Evolutionary conservation across 1,140 invertebrate species (phyloP).

Genomic region (Musca vetustissima): DNA sequence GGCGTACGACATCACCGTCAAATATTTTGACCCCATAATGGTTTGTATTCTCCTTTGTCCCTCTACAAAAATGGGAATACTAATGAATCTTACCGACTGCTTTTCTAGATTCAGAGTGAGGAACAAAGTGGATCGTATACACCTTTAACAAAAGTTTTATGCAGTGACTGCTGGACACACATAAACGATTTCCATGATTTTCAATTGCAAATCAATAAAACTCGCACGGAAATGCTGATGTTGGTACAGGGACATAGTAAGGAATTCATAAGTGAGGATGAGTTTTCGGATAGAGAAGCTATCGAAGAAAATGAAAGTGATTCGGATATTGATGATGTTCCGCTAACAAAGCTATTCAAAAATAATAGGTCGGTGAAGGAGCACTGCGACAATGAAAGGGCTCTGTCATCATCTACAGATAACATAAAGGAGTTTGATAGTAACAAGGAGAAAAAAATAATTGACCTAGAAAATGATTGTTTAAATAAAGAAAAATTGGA

Average conservation of each 20-base stretch:
- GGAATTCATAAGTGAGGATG: neutral
- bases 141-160: neutral
- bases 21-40: conserved; percentile 14
- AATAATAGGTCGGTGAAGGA: neutral
- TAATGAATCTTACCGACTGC: neutral
- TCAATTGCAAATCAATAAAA: neutral
- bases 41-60: neutral
- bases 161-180: conserved; percentile 11
- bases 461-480: neutral
- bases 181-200: conserved; percentile 24
- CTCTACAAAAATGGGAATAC: neutral
- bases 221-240: neutral
- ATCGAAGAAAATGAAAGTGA: no score
- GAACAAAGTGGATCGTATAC: neutral
- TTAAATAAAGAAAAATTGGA: neutral
- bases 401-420: neutral
- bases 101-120: neutral
- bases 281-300: neutral
- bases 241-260: neutral
- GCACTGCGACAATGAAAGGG: neutral
- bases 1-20: conserved; percentile 2
- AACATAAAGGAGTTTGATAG: neutral
- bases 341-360: no score
- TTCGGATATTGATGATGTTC: no score
- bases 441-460: neutral